A percentile compares a stretch with the other conserved stretches of the same genome.
Evolutionary conservation across 2,888 invertebrate species (phyloP).

Genomic region (Tiphia femorata): DNA sequence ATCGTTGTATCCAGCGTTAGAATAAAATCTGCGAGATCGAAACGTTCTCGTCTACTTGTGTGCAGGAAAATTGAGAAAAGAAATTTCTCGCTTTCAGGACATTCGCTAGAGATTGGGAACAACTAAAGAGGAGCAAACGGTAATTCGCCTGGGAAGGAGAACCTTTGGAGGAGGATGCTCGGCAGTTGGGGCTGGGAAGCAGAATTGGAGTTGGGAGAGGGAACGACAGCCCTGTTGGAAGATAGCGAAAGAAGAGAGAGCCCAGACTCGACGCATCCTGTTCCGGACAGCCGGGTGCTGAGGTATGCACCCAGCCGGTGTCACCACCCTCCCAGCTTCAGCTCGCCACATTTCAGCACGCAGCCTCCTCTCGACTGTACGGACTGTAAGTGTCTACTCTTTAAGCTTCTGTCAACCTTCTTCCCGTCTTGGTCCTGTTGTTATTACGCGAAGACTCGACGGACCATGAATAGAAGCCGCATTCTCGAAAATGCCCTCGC

Average conservation of each 20-base stretch:
- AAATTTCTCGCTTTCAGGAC: constrained; percentile 39
- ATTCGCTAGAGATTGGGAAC: constrained; percentile 52
- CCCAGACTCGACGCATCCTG: constrained; percentile 63
- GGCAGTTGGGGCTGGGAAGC: constrained; percentile 65
- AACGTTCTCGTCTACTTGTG: too few relatives aligned
- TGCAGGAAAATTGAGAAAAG: too few relatives aligned
- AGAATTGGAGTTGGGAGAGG: constrained; percentile 65
- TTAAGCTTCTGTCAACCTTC: neutral
- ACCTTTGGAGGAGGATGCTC: constrained; percentile 66
- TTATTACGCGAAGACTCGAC: too few relatives aligned
- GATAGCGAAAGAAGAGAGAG: constrained; percentile 59
- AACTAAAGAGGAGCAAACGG: constrained; percentile 55
- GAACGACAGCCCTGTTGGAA: constrained; percentile 51
- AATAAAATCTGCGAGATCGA: too few relatives aligned
- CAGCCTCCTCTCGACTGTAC: constrained; percentile 64
- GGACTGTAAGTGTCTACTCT: constrained; percentile 59
- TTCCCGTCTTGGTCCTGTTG: too few relatives aligned
- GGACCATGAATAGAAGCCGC: too few relatives aligned
- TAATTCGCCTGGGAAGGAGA: constrained; percentile 58
- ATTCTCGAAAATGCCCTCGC: too few relatives aligned
- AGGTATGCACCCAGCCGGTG: constrained; percentile 68
- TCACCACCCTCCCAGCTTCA: constrained; percentile 62
- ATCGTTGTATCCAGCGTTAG: too few relatives aligned
- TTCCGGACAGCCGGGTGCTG: constrained; percentile 67
- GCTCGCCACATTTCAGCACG: constrained; percentile 61